These are phyloP conservation scores for Xestoiulus laeticollis DNA, from an alignment of 2,888 invertebrate genomes.

Conservation along the genomic window DNA sequence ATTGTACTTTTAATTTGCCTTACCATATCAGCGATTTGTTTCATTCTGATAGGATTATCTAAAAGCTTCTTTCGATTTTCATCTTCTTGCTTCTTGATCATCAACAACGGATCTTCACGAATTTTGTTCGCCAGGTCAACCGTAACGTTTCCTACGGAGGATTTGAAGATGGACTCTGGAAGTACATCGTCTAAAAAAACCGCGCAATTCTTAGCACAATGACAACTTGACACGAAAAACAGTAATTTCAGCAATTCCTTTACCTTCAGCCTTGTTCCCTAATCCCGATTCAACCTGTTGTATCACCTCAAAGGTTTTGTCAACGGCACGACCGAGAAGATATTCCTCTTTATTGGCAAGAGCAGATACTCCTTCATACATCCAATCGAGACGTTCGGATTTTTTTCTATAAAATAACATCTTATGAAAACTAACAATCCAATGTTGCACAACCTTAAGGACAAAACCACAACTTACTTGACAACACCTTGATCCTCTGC, in stretches of 20 bases:
- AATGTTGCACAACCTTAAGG: slow-evolving; percentile 44
- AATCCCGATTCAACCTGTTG: slow-evolving; percentile 68
- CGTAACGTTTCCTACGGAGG: slow-evolving; percentile 65
- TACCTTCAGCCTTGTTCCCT: slow-evolving; percentile 54
- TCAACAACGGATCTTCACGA: slow-evolving; percentile 90
- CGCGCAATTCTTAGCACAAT: neutral
- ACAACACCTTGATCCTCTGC: slow-evolving; percentile 69
- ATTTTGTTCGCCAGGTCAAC: slow-evolving; percentile 89
- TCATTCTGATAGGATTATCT: slow-evolving; percentile 91
- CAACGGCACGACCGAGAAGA: slow-evolving; percentile 81
- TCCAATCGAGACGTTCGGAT: slow-evolving; percentile 61
- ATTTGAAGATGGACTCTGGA: slow-evolving; percentile 71
- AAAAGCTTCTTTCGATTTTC: slow-evolving; percentile 84
- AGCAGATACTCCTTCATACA: slow-evolving; percentile 69
- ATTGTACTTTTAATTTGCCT: slow-evolving; percentile 45
- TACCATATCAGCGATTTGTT: slow-evolving; percentile 82
- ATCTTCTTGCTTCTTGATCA: slow-evolving; percentile 88
- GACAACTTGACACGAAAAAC: neutral
- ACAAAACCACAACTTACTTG: slow-evolving; percentile 57
- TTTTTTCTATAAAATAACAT: slow-evolving; percentile 46
- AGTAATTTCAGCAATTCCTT: neutral
- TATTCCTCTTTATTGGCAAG: slow-evolving; percentile 85
- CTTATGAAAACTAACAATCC: slow-evolving; percentile 24
- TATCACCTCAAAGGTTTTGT: slow-evolving; percentile 78
- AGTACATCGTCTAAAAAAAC: neutral